These are phyloP conservation scores for Hydractinia echinata DNA, from an alignment of 30 jellyfish, hydroid and myxozoan genomes.

Conservation along the genomic window DNA sequence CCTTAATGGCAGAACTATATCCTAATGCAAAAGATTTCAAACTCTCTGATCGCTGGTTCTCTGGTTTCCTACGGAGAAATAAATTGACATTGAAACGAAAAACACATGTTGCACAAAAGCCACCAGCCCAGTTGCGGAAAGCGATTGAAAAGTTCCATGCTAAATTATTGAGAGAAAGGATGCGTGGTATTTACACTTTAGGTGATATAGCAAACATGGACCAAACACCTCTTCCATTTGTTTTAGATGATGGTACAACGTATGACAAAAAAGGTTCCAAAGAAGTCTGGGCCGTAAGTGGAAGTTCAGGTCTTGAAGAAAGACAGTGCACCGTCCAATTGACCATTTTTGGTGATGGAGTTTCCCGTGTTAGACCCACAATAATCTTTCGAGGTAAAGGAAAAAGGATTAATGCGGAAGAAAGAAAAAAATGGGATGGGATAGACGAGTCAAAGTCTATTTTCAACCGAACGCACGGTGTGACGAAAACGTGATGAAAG, in stretches of 20 bases:
- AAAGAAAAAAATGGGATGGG: slow-evolving; percentile 6
- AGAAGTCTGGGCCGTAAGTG: background rate
- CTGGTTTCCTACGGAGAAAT: background rate
- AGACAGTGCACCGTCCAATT: slow-evolving; percentile 14
- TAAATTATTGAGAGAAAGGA: slow-evolving; percentile 3
- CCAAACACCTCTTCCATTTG: slow-evolving; percentile 13
- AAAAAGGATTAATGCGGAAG: slow-evolving; percentile 2
- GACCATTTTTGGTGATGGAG: slow-evolving; percentile 11
- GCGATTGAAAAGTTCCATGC: background rate
- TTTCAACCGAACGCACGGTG: slow-evolving; percentile 12
- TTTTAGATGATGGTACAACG: background rate
- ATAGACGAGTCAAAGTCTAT: too few relatives aligned
- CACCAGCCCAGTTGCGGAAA: background rate
- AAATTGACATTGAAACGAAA: background rate
- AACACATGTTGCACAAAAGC: background rate
- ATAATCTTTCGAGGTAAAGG: slow-evolving; percentile 10
- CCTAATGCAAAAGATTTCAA: background rate
- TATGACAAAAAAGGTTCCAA: background rate
- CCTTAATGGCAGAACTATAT: background rate
- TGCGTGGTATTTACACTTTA: background rate
- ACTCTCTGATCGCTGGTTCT: background rate
- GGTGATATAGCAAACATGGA: slow-evolving; percentile 8
- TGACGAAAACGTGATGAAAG: slow-evolving; percentile 10
- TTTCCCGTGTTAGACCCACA: slow-evolving; percentile 20
- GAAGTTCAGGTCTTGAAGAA: slow-evolving; percentile 12